Conservation (phyloP, 37 sponge, comb jelly and placozoan genomes). For the Spongilla lacustris region DNA sequence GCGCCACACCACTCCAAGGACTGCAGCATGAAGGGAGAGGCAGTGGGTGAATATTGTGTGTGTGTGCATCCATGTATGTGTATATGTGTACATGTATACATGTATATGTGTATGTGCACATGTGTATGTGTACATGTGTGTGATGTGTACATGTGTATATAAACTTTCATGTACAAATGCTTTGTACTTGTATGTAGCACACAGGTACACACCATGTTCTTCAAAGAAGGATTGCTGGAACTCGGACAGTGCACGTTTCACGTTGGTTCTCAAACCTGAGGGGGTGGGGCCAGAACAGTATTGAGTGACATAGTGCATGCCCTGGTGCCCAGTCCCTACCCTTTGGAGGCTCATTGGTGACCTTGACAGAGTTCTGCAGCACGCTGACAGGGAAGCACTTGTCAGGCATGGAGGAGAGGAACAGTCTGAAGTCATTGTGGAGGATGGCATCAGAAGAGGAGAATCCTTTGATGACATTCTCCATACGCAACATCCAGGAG, state of each 20-base stretch:
- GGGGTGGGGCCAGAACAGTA: background rate
- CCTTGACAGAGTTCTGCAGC: constrained; percentile 97
- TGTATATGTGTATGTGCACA: background rate
- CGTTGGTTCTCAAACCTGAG: constrained; percentile 87
- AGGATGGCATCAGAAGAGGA: constrained; percentile 76
- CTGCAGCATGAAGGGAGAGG: constrained; percentile 20
- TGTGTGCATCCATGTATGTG: background rate
- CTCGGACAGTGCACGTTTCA: constrained; percentile 93
- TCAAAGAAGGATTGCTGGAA: constrained; percentile 89
- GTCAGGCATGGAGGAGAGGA: constrained; percentile 95
- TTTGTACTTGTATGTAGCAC: background rate
- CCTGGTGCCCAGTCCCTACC: constrained; percentile 40
- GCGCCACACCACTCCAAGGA: constrained; percentile 85
- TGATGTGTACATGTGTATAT: background rate
- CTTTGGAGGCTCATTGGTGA: constrained; percentile 99
- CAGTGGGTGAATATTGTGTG: background rate
- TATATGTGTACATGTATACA: background rate
- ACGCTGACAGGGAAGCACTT: constrained; percentile 95
- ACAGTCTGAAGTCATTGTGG: constrained; percentile 93
- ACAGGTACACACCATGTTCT: constrained; percentile 71
- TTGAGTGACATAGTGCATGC: background rate
- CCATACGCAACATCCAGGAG: constrained; percentile 99
- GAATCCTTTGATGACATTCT: constrained; percentile 89
- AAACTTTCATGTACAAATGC: too few relatives aligned
- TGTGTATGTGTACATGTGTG: background rate